phyloP scores from a whole-genome alignment of 1,140 invertebrate species.

The Drosophila oshimai region DNA sequence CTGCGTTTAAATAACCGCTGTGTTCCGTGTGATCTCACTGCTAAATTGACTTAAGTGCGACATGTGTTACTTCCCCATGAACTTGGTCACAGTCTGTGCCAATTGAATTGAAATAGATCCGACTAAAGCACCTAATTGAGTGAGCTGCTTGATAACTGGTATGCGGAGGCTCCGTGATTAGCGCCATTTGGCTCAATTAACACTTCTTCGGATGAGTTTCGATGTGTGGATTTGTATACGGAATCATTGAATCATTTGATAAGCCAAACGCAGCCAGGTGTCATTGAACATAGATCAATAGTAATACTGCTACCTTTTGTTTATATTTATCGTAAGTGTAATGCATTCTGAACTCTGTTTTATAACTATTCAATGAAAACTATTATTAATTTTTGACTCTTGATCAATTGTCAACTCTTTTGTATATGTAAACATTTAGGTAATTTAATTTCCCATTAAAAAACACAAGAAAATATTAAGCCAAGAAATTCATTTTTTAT shows the following conservation, averaged over 20 bases:
- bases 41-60: constrained; percentile 37
- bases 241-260: neutral
- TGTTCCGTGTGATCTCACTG: constrained; percentile 20
- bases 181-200: constrained; percentile 21
- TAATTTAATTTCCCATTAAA: too few species aligned
- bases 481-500: too few species aligned
- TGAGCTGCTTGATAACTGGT: constrained; percentile 10
- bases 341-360: neutral
- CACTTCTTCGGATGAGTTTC: constrained; percentile 24
- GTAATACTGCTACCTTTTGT: neutral
- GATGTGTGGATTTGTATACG: neutral
- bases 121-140: constrained; percentile 33
- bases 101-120: constrained; percentile 41
- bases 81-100: constrained; percentile 10
- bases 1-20: neutral
- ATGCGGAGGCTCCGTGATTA: constrained; percentile 23
- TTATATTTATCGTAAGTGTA: neutral
- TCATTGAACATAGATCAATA: neutral
- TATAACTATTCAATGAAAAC: neutral
- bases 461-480: too few species aligned
- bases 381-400: neutral
- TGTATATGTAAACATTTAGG: too few species aligned
- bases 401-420: too few species aligned
- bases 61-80: constrained; percentile 23
- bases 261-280: neutral